phyloP scores from a whole-genome alignment of 2,888 invertebrate genomes.

The Troides helena region DNA sequence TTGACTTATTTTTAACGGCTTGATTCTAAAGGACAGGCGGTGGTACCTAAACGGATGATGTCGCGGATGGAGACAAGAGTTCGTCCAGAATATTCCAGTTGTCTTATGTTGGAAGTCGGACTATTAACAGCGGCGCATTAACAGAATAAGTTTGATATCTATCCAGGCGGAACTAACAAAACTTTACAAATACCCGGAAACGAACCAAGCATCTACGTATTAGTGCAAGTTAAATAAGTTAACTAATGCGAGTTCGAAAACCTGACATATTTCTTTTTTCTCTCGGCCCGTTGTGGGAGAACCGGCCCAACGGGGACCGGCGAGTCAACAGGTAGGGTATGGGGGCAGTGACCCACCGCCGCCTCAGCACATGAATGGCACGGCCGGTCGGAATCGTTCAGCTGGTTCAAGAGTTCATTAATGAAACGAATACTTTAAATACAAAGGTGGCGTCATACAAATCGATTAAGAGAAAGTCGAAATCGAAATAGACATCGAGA shows the following conservation, averaged over 20 bases:
- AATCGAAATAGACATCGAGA: neutral
- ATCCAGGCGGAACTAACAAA: too few species aligned
- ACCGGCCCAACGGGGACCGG: slow-evolving; percentile 67
- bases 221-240: slow-evolving; percentile 11
- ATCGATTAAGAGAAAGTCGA: slow-evolving; percentile 16
- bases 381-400: slow-evolving; percentile 43
- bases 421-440: slow-evolving; percentile 43
- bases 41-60: too few species aligned
- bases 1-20: too few species aligned
- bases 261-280: slow-evolving; percentile 48
- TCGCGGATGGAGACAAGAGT: too few species aligned
- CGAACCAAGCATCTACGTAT: too few species aligned
- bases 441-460: slow-evolving; percentile 23
- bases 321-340: slow-evolving; percentile 72
- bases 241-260: slow-evolving; percentile 47
- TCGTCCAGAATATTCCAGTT: too few species aligned
- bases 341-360: slow-evolving; percentile 75
- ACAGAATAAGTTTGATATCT: too few species aligned
- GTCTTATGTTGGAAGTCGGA: too few species aligned
- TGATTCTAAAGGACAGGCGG: too few species aligned
- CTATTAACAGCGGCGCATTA: too few species aligned
- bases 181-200: too few species aligned
- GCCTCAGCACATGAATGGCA: slow-evolving; percentile 67
- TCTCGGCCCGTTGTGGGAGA: slow-evolving; percentile 49
- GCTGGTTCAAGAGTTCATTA: slow-evolving; percentile 45